Evolutionary conservation across 2,113 vertebrate genomes (phyloP).

Genomic region (Symphodus melops): DNA sequence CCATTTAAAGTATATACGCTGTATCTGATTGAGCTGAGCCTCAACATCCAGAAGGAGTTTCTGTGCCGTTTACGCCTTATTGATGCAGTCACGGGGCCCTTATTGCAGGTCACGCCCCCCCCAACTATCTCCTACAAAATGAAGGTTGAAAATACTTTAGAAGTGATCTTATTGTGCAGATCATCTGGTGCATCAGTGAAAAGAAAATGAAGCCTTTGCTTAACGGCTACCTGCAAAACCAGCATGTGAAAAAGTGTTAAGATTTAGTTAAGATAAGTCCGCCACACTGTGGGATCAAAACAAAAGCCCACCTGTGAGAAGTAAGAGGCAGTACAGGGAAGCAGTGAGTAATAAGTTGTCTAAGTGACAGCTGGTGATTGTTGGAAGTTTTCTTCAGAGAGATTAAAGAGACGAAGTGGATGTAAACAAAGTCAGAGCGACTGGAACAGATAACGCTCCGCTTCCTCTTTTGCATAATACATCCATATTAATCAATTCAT

Average conservation of each 20-base stretch:
- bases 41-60: conserved; percentile 29
- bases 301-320: conserved; percentile 21
- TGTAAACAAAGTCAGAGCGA: conserved; percentile 30
- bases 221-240: conserved; percentile 3
- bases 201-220: not conserved
- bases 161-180: not conserved
- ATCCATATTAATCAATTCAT: not conserved
- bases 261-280: conserved; percentile 24
- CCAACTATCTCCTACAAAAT: not conserved
- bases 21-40: conserved; percentile 53
- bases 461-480: not conserved
- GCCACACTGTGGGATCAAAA: conserved; percentile 34
- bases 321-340: conserved; percentile 10
- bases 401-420: conserved; percentile 15
- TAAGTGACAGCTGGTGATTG: conserved; percentile 31
- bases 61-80: conserved; percentile 4
- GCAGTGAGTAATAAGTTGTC: conserved; percentile 19
- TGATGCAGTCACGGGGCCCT: not conserved
- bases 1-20: conserved; percentile 32
- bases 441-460: not conserved
- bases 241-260: conserved; percentile 6
- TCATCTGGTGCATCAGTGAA: not conserved
- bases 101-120: not conserved
- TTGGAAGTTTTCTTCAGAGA: conserved; percentile 6
- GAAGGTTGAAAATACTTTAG: not conserved